A percentile compares a stretch with the other conserved stretches of the same genome.
Evolutionary conservation across 2,797 vertebrate species (phyloP).

Genomic region (Xenops minutus): DNA sequence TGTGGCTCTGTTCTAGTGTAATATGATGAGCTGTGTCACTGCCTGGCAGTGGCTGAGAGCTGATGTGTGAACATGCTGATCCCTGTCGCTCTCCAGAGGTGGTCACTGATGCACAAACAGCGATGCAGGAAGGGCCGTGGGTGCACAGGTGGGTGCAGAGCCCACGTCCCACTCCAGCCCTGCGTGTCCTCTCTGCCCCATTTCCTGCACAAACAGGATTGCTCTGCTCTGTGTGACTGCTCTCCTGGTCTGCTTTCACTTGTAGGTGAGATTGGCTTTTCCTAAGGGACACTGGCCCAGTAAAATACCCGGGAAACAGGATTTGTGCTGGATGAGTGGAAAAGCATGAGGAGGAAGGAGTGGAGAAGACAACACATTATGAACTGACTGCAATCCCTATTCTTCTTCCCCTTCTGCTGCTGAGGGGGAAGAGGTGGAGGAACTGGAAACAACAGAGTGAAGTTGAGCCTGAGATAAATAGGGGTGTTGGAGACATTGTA

Average conservation of each 20-base stretch:
- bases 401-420: rapidly evolving
- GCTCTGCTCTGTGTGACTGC: not conserved
- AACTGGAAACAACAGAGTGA: not conserved
- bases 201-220: not conserved
- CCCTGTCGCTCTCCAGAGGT: no score
- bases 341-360: not conserved
- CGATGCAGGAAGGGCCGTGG: no score
- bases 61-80: no score
- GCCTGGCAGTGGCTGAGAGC: not conserved
- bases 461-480: not conserved
- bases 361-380: not conserved
- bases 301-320: rapidly evolving
- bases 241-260: not conserved
- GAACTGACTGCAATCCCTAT: rapidly evolving
- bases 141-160: no score
- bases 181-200: not conserved
- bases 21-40: not conserved
- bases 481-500: rapidly evolving
- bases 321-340: not conserved
- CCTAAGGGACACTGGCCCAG: not conserved
- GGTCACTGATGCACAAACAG: no score
- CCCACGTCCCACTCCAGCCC: not conserved
- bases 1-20: not conserved
- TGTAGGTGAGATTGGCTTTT: not conserved
- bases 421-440: rapidly evolving